phyloP scores from a whole-genome alignment of 2,113 vertebrate species.

The Hyperopisus bebe region DNA sequence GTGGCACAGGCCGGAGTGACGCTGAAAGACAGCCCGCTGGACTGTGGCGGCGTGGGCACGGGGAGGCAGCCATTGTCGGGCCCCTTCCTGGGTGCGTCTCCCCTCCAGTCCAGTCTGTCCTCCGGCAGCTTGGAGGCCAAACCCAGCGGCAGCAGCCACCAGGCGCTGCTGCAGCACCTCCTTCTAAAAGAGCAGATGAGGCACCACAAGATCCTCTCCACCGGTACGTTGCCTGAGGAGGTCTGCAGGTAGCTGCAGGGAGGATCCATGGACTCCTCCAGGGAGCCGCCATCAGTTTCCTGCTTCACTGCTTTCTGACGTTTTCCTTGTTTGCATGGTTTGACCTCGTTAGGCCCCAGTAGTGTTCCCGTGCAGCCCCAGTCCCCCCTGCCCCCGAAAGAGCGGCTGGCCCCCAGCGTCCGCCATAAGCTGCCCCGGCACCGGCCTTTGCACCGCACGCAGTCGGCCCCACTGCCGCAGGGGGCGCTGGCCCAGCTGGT shows the following conservation, averaged over 20 bases:
- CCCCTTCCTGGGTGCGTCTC: slow-evolving; percentile 73
- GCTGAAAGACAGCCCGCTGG: slow-evolving; percentile 78
- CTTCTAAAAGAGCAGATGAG: slow-evolving; percentile 93
- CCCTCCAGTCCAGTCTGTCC: slow-evolving; percentile 21
- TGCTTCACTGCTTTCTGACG: background rate
- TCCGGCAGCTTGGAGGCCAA: slow-evolving; percentile 76
- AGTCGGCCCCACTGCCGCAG: slow-evolving; percentile 93
- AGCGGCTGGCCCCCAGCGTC: slow-evolving; percentile 69
- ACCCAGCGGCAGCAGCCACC: slow-evolving; percentile 85
- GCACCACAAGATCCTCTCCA: slow-evolving; percentile 85
- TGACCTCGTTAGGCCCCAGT: slow-evolving; percentile 58
- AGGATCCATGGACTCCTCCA: background rate
- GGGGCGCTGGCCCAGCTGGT: slow-evolving; percentile 92
- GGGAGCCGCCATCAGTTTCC: background rate
- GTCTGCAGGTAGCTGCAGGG: background rate
- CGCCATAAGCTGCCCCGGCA: slow-evolving; percentile 90
- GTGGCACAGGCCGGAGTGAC: slow-evolving; percentile 69
- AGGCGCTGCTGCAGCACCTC: slow-evolving; percentile 92
- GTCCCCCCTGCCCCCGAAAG: slow-evolving; percentile 81
- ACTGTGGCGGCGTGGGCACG: slow-evolving; percentile 52
- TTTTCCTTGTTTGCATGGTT: background rate
- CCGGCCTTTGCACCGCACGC: slow-evolving; percentile 87
- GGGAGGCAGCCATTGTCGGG: slow-evolving; percentile 72
- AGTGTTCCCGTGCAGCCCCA: slow-evolving; percentile 77
- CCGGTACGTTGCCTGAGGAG: slow-evolving; percentile 61